A percentile compares a stretch with the other conserved stretches of the same genome.
Conservation (phyloP, 1,140 invertebrate genomes). For the Lepidurus arcticus region DNA sequence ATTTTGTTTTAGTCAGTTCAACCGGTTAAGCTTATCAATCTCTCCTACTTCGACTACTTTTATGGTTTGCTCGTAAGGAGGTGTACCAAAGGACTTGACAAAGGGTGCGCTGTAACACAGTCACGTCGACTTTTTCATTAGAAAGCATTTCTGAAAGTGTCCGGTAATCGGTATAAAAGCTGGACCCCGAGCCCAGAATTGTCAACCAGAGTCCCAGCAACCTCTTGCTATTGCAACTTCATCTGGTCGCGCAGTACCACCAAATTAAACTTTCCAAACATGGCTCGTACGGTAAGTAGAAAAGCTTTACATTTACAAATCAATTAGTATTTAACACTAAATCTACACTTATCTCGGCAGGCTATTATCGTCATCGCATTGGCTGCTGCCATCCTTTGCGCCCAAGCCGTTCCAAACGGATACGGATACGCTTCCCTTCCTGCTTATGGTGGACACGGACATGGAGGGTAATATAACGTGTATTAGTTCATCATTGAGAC, state of each 20-base stretch:
- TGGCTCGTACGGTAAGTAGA: background rate
- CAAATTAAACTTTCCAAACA: background rate
- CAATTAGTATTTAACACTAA: background rate
- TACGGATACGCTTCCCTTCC: background rate
- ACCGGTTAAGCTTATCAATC: too few species aligned
- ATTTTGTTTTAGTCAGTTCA: too few species aligned
- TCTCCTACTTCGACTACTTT: background rate
- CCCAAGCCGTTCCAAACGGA: background rate
- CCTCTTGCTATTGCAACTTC: background rate
- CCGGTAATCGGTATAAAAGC: background rate
- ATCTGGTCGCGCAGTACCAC: background rate
- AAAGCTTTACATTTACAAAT: background rate
- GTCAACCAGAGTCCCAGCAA: background rate
- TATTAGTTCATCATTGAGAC: background rate
- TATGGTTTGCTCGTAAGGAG: background rate
- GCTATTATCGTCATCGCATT: background rate
- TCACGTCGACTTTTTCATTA: background rate
- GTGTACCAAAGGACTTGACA: background rate
- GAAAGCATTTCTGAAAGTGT: background rate
- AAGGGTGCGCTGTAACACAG: background rate
- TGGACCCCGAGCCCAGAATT: background rate
- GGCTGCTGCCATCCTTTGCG: conserved; percentile 6
- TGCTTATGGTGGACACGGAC: background rate
- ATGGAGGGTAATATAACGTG: background rate
- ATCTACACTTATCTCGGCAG: background rate